Percentiles rank a stretch among this genome's conserved stretches.
phyloP scores from a whole-genome alignment of 2,113 vertebrate species.

The Sebastes schlegelii region DNA sequence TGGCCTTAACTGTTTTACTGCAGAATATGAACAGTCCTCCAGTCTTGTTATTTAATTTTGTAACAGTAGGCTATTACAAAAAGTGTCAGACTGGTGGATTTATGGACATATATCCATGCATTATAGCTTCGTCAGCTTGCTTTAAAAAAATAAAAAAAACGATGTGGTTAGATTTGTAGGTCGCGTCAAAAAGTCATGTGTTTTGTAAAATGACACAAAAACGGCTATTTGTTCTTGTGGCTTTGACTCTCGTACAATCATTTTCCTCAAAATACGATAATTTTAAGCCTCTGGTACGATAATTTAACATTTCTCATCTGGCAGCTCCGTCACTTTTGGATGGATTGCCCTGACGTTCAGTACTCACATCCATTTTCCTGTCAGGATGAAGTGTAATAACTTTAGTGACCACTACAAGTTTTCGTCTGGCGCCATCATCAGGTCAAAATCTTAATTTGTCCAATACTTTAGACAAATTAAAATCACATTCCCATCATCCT shows the following conservation, averaged over 20 bases:
- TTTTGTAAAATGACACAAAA: too few relatives aligned
- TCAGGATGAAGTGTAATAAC: too few relatives aligned
- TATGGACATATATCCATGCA: neutral
- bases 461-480: neutral
- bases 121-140: neutral
- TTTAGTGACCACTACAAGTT: neutral
- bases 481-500: too few relatives aligned
- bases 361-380: neutral
- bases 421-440: neutral
- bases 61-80: neutral
- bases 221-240: too few relatives aligned
- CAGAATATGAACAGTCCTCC: neutral
- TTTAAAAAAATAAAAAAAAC: neutral
- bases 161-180: neutral
- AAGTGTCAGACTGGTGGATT: neutral
- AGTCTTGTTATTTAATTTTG: neutral
- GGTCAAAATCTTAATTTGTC: neutral
- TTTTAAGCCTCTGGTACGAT: too few relatives aligned
- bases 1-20: neutral
- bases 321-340: neutral
- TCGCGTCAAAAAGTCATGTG: too few relatives aligned
- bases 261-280: too few relatives aligned
- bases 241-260: too few relatives aligned
- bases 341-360: neutral
- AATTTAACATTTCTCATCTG: too few relatives aligned